Percentiles rank a stretch among this genome's conserved stretches.
Evolutionary conservation across 2,888 invertebrate genomes (phyloP).

Genomic region (Andrena fulva): DNA sequence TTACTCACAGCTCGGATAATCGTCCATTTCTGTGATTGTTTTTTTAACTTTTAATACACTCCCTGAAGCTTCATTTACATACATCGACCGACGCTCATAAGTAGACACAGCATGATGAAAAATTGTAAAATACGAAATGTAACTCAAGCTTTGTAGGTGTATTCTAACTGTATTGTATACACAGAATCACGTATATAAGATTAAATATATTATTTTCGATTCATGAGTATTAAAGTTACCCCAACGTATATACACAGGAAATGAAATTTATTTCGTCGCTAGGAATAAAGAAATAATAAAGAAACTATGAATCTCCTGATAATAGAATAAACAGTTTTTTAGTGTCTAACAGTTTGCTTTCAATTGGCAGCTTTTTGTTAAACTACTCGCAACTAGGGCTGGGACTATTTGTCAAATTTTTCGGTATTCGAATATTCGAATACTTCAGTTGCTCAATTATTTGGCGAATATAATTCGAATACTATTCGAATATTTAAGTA

Average conservation of each 20-base stretch:
- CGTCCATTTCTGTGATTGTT: constrained; percentile 9
- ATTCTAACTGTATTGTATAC: neutral
- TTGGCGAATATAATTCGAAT: no score
- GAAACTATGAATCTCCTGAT: neutral
- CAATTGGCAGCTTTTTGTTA: neutral
- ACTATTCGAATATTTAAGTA: no score
- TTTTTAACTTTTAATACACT: neutral
- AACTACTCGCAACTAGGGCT: neutral
- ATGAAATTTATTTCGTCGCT: neutral
- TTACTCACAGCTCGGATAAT: neutral
- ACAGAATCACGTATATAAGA: constrained; percentile 18
- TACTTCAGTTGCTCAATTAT: no score
- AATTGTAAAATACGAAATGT: neutral
- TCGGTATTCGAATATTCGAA: no score
- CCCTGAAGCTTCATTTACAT: neutral
- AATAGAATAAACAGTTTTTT: neutral
- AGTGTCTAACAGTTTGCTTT: neutral
- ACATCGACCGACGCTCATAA: neutral
- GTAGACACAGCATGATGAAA: neutral
- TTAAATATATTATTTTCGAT: constrained; percentile 18
- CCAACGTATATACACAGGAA: neutral
- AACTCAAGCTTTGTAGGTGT: neutral
- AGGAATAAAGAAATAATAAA: neutral
- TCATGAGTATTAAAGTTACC: neutral
- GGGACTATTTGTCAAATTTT: no score